Percentiles rank a stretch among this genome's conserved stretches.
Conservation (phyloP, 2,113 vertebrate genomes). For the Heterocephalus glaber region DNA sequence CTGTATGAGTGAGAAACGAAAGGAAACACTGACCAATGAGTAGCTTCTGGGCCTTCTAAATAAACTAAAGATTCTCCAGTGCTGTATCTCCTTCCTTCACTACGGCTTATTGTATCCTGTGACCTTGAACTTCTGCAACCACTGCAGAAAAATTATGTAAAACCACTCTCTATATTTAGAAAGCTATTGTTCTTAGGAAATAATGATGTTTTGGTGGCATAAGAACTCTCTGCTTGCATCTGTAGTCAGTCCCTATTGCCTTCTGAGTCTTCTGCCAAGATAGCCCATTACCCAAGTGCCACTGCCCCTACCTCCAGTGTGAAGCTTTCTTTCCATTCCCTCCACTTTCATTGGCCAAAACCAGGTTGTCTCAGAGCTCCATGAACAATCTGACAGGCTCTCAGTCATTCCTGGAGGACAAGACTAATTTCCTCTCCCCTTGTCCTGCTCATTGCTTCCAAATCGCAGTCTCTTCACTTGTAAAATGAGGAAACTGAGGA, state of each 20-base stretch:
- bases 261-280: background rate
- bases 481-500: slow-evolving; percentile 34
- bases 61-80: background rate
- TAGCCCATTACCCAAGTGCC: background rate
- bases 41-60: background rate
- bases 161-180: background rate
- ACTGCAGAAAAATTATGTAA: background rate
- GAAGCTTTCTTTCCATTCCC: background rate
- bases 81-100: background rate
- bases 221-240: background rate
- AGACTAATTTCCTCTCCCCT: background rate
- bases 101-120: background rate
- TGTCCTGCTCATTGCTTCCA: background rate
- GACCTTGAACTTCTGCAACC: background rate
- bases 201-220: background rate
- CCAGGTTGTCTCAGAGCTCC: background rate
- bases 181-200: background rate
- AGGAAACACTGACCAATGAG: background rate
- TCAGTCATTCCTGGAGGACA: background rate
- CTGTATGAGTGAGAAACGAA: background rate
- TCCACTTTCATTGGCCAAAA: background rate
- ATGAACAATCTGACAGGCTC: background rate
- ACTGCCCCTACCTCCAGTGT: background rate
- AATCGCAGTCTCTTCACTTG: background rate
- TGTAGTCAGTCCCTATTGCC: background rate